Evolutionary conservation across 2,888 invertebrate genomes (phyloP), one percentile per base, ranked within the genome.

Genomic region (Molanna angustata): DNA sequence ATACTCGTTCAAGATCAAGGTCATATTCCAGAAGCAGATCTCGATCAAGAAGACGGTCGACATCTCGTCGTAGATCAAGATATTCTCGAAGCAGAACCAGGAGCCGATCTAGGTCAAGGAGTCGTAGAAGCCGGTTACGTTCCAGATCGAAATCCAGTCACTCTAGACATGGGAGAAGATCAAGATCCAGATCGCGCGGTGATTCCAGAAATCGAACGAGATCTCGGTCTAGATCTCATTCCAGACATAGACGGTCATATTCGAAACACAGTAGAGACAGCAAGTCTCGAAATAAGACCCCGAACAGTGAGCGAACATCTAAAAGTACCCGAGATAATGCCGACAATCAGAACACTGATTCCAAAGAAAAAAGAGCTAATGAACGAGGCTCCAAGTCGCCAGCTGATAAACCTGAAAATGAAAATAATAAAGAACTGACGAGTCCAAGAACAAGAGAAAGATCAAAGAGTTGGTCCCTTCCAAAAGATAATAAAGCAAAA

Each of bases 401-500:
- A 39, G 61, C 61, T 43, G 18, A 59, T 57, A 45, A 60, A 59
- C 13, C 48, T 55, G 55, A 56, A 60, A 17, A 51, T 57, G 4
- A 62, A 58, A 44, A 60, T 54, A 42, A 57, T 64, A 62, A 71
- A 68, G 33, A 33, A 6, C 13, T 3, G 4, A 37, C 9, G 11
- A 37, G 37, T 17, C 37, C 37, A 3, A 61, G 17, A 47, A 60
- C 56, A 54, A 64, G 68, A 32, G 69, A 68, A 1, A 66, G 79
- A 1, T 80, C 82, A 1, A 80, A 79, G 59, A 83, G 83, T 13
- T 83, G 84, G 82, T 84, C 84, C 0, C 64, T 80, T 42, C 81
- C 81, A 1, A 78, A 73, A 57, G 77, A 37, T 11, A 14, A 72
- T 52, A 61, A 74, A 66, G 69, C 68, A 35, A 74, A 75, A 57